Conservation (phyloP, 2,888 invertebrate genomes). For the Drosophila anceps region DNA sequence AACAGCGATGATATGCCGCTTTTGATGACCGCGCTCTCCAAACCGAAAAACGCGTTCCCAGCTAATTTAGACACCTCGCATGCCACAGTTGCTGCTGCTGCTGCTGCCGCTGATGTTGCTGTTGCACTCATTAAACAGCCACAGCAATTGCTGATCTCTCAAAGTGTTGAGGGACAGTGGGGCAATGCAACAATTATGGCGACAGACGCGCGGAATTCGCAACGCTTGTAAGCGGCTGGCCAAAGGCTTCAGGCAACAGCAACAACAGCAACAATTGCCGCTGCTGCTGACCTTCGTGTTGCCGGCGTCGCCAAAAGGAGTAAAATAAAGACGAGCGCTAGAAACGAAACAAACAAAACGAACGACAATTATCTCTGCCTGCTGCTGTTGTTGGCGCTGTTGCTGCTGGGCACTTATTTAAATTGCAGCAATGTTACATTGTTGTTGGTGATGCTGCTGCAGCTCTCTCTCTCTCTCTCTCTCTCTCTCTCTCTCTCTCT, state of each 20-base stretch:
- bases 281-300: conserved; percentile 64
- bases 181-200: conserved; percentile 73
- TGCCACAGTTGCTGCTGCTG: conserved; percentile 56
- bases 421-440: conserved; percentile 63
- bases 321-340: conserved; percentile 63
- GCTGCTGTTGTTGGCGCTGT: conserved; percentile 8
- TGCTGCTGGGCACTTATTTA: conserved; percentile 72
- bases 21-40: conserved; percentile 71
- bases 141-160: conserved; percentile 56
- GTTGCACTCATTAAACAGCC: conserved; percentile 69
- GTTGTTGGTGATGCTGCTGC: conserved; percentile 34
- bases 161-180: conserved; percentile 51
- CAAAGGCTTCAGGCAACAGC: conserved; percentile 58
- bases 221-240: conserved; percentile 78
- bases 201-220: conserved; percentile 76
- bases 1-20: conserved; percentile 60
- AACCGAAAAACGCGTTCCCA: conserved; percentile 78
- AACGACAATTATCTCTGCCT: conserved; percentile 67
- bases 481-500: conserved; percentile 21
- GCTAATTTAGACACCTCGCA: conserved; percentile 81
- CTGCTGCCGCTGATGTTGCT: conserved; percentile 20
- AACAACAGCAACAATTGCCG: conserved; percentile 49
- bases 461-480: neutral
- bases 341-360: conserved; percentile 58
- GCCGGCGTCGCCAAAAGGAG: conserved; percentile 61